Evolutionary conservation across 2,888 invertebrate species (phyloP).

Genomic region (Plebejus argus): DNA sequence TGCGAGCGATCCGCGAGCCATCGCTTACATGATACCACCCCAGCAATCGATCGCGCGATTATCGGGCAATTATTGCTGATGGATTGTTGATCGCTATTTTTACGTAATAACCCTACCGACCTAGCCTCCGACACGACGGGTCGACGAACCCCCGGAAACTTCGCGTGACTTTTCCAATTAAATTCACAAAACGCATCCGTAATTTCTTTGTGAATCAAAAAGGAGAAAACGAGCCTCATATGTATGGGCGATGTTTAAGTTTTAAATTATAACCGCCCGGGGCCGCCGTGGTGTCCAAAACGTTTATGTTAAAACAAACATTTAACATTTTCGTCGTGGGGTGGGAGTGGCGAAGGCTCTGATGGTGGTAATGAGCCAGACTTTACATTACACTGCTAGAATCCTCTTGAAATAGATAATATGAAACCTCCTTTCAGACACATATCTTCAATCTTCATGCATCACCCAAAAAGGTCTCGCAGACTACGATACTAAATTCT

Average conservation of each 20-base stretch:
- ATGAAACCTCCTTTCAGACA: neutral
- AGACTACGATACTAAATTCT: neutral
- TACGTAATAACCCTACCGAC: no score
- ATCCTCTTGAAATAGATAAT: neutral
- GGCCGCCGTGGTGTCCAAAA: neutral
- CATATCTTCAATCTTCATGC: neutral
- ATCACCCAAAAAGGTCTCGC: neutral
- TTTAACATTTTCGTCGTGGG: conserved; percentile 28
- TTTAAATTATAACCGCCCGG: conserved; percentile 28
- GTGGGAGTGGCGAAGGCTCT: conserved; percentile 11
- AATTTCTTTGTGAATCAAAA: conserved; percentile 27
- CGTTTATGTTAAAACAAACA: conserved; percentile 31
- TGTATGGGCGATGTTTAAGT: conserved; percentile 23
- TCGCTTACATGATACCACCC: no score
- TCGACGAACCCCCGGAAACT: conserved; percentile 47
- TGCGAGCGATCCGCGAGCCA: no score
- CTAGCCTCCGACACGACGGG: conserved; percentile 50
- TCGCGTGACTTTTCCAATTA: conserved; percentile 42
- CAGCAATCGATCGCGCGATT: no score
- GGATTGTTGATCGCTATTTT: no score
- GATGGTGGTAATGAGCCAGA: neutral
- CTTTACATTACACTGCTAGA: neutral
- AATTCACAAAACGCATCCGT: conserved; percentile 35
- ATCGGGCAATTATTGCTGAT: no score
- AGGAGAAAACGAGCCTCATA: conserved; percentile 22